These are phyloP conservation scores for Bos indicus DNA, from an alignment of 2,113 vertebrate species.

Conservation along the genomic window DNA sequence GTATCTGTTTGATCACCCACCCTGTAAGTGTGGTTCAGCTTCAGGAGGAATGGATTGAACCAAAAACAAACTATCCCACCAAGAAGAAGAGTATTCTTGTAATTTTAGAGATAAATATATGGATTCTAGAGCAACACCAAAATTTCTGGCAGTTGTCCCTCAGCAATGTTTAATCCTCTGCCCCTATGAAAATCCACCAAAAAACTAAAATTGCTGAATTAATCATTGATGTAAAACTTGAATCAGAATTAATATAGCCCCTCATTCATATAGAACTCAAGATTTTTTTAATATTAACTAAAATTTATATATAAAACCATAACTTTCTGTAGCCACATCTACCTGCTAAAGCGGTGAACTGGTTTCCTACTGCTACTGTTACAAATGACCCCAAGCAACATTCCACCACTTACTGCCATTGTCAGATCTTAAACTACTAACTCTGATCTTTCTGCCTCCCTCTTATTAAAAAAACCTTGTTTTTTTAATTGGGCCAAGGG, in stretches of 20 bases:
- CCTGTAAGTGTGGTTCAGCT: neutral
- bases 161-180: neutral
- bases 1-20: neutral
- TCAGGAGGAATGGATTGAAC: constrained; percentile 13
- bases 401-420: neutral
- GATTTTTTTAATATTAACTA: neutral
- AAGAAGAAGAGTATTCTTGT: constrained; percentile 11
- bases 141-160: constrained; percentile 1
- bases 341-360: neutral
- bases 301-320: neutral
- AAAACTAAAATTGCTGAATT: constrained; percentile 13
- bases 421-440: neutral
- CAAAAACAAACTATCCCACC: constrained; percentile 13
- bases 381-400: neutral
- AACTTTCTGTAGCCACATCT: neutral
- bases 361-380: neutral
- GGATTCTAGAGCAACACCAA: neutral
- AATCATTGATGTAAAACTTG: neutral
- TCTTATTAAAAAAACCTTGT: neutral
- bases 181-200: neutral
- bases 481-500: too few relatives aligned
- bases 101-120: constrained; percentile 11
- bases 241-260: neutral
- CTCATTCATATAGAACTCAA: neutral
- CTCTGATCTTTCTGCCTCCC: neutral